These are phyloP conservation scores for Psilanteris sp. DNA, from an alignment of 1,140 invertebrate genomes.

Conservation along the genomic window DNA sequence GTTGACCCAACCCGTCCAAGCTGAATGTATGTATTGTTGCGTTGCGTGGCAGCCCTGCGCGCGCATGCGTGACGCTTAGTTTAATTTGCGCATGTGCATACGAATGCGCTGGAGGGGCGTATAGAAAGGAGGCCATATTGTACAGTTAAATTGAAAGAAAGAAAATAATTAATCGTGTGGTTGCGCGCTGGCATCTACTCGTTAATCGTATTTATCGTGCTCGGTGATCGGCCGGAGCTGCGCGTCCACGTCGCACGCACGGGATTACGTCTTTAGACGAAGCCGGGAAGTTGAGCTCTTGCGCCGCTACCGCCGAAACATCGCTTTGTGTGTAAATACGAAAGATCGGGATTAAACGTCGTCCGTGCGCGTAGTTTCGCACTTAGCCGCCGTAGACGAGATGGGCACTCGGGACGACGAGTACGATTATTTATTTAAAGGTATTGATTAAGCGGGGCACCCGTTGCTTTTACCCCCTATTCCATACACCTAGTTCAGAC, in stretches of 20 bases:
- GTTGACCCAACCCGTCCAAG: too few species aligned
- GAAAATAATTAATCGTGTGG: constrained; percentile 73
- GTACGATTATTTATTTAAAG: constrained; percentile 99
- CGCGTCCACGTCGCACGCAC: constrained; percentile 20
- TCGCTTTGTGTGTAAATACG: constrained; percentile 65
- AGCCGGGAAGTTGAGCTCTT: constrained; percentile 13
- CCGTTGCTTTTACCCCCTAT: too few species aligned
- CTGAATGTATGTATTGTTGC: too few species aligned
- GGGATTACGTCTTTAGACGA: constrained; percentile 8
- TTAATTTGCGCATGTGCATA: constrained; percentile 38
- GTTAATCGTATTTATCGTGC: constrained; percentile 12
- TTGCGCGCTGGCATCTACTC: constrained; percentile 47
- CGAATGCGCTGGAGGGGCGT: constrained; percentile 60
- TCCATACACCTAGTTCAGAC: too few species aligned
- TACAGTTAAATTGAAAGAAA: constrained; percentile 80
- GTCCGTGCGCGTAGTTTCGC: constrained; percentile 37
- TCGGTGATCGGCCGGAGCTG: constrained; percentile 19
- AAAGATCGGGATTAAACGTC: constrained; percentile 37
- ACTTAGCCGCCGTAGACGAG: constrained; percentile 76
- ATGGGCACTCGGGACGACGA: constrained; percentile 99
- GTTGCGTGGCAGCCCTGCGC: constrained; percentile 2
- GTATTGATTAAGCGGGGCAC: constrained; percentile 85
- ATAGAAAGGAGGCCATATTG: constrained; percentile 81
- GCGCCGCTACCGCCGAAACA: constrained; percentile 22
- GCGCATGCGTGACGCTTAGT: not conserved